Conservation (phyloP, 2,888 invertebrate genomes). For the Campoplex capitator region DNA sequence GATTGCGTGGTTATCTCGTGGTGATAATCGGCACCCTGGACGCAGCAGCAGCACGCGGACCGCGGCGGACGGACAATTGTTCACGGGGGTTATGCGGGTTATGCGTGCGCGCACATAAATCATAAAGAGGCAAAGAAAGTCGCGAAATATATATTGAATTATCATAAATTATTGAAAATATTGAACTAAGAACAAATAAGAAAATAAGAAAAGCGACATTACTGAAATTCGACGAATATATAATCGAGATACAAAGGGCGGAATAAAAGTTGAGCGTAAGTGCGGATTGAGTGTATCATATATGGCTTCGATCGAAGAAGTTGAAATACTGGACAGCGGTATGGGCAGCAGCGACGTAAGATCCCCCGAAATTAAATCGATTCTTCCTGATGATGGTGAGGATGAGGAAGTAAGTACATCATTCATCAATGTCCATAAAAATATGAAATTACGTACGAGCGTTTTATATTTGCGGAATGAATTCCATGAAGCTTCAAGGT, state of each 20-base stretch:
- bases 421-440: not conserved
- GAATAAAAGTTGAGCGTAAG: slow-evolving; percentile 27
- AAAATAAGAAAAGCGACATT: not conserved
- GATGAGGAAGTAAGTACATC: slow-evolving; percentile 78
- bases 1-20: not conserved
- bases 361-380: slow-evolving; percentile 81
- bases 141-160: not conserved
- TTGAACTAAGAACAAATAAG: not conserved
- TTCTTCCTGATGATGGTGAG: slow-evolving; percentile 80
- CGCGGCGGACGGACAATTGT: slow-evolving; percentile 6
- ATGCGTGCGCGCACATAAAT: slow-evolving; percentile 18
- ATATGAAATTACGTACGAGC: not conserved
- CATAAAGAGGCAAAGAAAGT: not conserved
- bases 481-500: not conserved
- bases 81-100: slow-evolving; percentile 12
- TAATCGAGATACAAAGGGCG: not conserved
- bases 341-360: slow-evolving; percentile 81
- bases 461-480: not conserved
- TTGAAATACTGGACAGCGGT: slow-evolving; percentile 80
- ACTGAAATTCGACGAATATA: not conserved
- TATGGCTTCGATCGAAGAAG: slow-evolving; percentile 81
- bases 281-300: slow-evolving; percentile 47
- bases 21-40: not conserved
- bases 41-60: slow-evolving; percentile 6
- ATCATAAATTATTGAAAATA: slow-evolving; percentile 5